Evolutionary conservation across 2,888 invertebrate genomes (phyloP).

Genomic region (Aplocera efformata): DNA sequence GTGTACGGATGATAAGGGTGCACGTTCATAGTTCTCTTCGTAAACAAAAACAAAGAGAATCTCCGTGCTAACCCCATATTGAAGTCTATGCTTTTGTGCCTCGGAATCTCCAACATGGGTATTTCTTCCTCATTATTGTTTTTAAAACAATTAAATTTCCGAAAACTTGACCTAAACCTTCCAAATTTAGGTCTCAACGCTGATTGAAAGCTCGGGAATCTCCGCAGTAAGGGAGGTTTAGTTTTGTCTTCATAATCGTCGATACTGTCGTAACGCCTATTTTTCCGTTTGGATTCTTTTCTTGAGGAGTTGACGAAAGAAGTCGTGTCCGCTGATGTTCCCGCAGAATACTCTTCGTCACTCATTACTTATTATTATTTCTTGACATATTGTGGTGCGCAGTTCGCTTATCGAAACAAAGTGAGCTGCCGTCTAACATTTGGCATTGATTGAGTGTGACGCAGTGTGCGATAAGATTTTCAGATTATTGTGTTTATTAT

Average conservation of each 20-base stretch:
- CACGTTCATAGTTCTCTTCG: slow-evolving; percentile 59
- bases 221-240: slow-evolving; percentile 31
- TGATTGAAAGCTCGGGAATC: slow-evolving; percentile 45
- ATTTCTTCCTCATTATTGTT: slow-evolving; percentile 46
- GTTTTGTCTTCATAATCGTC: slow-evolving; percentile 29
- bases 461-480: slow-evolving; percentile 63
- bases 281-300: slow-evolving; percentile 11
- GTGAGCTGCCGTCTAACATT: slow-evolving; percentile 52
- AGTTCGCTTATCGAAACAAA: slow-evolving; percentile 46
- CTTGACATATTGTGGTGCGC: slow-evolving; percentile 49
- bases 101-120: slow-evolving; percentile 53
- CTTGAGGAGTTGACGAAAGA: slow-evolving; percentile 38
- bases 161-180: slow-evolving; percentile 48
- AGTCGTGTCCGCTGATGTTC: slow-evolving; percentile 43
- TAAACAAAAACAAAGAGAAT: slow-evolving; percentile 66
- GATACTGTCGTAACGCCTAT: slow-evolving; percentile 25
- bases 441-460: slow-evolving; percentile 78
- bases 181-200: slow-evolving; percentile 47
- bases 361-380: slow-evolving; percentile 55
- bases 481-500: slow-evolving; percentile 57
- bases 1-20: slow-evolving; percentile 74
- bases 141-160: slow-evolving; percentile 58
- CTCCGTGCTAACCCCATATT: slow-evolving; percentile 63
- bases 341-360: slow-evolving; percentile 49
- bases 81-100: slow-evolving; percentile 69